phyloP scores from a whole-genome alignment of 1,140 invertebrate genomes.

The Cyclargus thomasi region DNA sequence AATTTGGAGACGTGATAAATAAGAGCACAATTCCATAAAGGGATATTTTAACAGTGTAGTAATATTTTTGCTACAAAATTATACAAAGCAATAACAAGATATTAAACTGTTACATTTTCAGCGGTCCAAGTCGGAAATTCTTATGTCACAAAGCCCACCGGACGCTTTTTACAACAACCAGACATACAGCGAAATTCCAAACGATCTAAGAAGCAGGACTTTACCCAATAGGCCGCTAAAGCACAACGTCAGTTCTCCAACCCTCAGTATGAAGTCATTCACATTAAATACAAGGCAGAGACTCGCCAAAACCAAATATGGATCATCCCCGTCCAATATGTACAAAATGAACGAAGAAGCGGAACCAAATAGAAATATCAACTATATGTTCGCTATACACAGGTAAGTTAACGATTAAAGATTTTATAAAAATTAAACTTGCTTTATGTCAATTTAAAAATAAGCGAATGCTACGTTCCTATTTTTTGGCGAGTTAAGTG shows the following conservation, averaged over 20 bases:
- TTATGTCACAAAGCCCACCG: constrained; percentile 32
- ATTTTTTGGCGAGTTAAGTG: too few species aligned
- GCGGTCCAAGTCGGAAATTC: constrained; percentile 52
- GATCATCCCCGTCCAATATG: constrained; percentile 22
- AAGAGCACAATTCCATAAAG: too few species aligned
- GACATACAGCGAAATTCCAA: constrained; percentile 26
- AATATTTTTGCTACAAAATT: too few species aligned
- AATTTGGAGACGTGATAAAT: too few species aligned
- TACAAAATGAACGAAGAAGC: constrained; percentile 8
- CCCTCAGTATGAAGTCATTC: constrained; percentile 1
- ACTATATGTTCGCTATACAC: constrained; percentile 79
- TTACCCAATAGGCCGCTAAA: constrained; percentile 13
- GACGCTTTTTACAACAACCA: constrained; percentile 31
- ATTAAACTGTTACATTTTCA: constrained; percentile 33
- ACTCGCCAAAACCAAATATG: constrained; percentile 17
- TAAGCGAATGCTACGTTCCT: too few species aligned
- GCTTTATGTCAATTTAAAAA: too few species aligned
- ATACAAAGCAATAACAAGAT: constrained; percentile 13
- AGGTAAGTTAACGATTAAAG: constrained; percentile 25
- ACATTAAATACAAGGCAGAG: background rate
- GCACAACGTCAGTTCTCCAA: constrained; percentile 10
- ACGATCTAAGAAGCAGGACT: constrained; percentile 23
- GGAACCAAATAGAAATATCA: background rate
- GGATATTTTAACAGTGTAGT: too few species aligned
- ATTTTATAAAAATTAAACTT: too few species aligned